phyloP scores from a whole-genome alignment of 2,797 vertebrate genomes.

The Arrhamphus sclerolepis region DNA sequence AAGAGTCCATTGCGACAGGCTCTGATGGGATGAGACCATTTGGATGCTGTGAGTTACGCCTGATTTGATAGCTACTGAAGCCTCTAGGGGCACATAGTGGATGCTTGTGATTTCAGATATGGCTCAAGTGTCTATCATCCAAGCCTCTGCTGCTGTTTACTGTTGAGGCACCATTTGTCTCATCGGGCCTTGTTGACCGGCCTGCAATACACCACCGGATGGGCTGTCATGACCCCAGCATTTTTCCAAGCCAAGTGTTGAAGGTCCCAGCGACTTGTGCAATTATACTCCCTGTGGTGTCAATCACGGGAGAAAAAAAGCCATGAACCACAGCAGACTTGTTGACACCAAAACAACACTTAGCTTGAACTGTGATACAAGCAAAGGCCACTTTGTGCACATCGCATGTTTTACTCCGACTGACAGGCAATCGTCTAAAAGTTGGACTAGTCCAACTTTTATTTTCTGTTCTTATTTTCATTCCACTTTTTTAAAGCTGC shows the following conservation, averaged over 20 bases:
- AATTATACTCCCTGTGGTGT: slow-evolving; percentile 58
- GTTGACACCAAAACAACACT: neutral
- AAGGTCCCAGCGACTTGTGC: slow-evolving; percentile 64
- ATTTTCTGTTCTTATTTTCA: too few species aligned
- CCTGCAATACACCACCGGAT: slow-evolving; percentile 64
- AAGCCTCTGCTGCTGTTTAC: slow-evolving; percentile 35
- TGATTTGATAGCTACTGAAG: slow-evolving; percentile 17
- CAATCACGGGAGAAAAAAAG: slow-evolving; percentile 56
- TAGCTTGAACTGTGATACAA: neutral
- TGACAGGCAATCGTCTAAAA: too few species aligned
- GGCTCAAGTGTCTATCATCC: slow-evolving; percentile 37
- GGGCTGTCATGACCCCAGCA: slow-evolving; percentile 67
- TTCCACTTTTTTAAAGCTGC: too few species aligned
- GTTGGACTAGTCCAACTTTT: too few species aligned
- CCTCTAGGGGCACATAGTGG: slow-evolving; percentile 27
- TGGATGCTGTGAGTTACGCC: slow-evolving; percentile 5
- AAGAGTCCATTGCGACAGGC: neutral
- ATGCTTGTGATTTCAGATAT: slow-evolving; percentile 53
- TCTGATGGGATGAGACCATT: slow-evolving; percentile 11
- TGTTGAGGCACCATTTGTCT: slow-evolving; percentile 49
- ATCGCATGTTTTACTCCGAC: slow-evolving; percentile 12
- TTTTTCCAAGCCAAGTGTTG: slow-evolving; percentile 56
- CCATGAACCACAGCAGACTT: neutral
- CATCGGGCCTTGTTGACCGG: slow-evolving; percentile 61
- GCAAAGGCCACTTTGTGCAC: slow-evolving; percentile 9